phyloP scores from a whole-genome alignment of 2,113 vertebrate genomes.

The Petaurus breviceps region DNA sequence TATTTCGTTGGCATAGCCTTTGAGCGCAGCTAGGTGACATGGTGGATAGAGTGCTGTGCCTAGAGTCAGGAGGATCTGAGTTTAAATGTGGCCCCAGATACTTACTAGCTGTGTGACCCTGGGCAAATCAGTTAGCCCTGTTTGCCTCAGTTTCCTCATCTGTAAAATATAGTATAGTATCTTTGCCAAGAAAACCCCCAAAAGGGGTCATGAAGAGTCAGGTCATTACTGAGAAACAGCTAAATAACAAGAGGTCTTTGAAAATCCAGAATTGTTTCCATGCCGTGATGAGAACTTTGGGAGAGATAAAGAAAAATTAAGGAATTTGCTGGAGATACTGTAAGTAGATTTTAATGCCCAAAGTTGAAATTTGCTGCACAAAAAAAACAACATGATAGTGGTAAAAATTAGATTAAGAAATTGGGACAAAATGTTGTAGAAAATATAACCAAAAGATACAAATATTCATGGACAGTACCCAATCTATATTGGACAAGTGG shows the following conservation, averaged over 20 bases:
- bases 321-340: not conserved
- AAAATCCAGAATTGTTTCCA: not conserved
- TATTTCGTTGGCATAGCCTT: not conserved
- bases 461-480: not conserved
- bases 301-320: not conserved
- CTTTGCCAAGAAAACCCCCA: too few relatives aligned
- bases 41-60: too few relatives aligned
- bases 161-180: not conserved
- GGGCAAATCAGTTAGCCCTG: not conserved
- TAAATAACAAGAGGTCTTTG: not conserved
- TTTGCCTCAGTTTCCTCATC: not conserved
- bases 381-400: not conserved
- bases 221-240: too few relatives aligned
- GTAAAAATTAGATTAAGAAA: not conserved
- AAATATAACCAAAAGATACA: not conserved
- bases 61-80: not conserved
- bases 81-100: not conserved
- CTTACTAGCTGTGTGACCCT: not conserved
- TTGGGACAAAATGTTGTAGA: not conserved
- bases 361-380: not conserved
- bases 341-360: not conserved
- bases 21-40: not conserved
- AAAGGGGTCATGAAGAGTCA: too few relatives aligned
- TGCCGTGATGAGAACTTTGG: not conserved
- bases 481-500: not conserved